Conservation (phyloP, 2,113 vertebrate genomes). For the Indri indri region DNA sequence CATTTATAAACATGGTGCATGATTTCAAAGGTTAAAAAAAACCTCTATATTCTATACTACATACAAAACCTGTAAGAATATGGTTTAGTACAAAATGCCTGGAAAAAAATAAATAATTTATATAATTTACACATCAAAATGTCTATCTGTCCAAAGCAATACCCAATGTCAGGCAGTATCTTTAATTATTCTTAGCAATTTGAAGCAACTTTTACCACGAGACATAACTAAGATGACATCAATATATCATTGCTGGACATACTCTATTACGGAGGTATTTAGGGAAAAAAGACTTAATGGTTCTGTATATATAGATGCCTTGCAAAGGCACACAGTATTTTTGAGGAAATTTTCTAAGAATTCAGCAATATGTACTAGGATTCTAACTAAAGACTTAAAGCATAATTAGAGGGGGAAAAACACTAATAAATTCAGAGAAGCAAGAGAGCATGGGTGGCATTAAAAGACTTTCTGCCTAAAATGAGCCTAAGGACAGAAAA, state of each 20-base stretch:
- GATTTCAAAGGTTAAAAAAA: neutral
- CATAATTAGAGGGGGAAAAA: neutral
- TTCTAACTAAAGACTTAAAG: neutral
- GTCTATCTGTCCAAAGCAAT: conserved; percentile 6
- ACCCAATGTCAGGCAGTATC: neutral
- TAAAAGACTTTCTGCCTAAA: neutral
- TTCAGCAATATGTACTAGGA: neutral
- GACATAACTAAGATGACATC: neutral
- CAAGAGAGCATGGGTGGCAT: neutral
- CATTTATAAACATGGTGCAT: neutral
- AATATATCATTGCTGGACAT: neutral
- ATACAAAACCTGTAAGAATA: neutral
- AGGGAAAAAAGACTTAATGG: neutral
- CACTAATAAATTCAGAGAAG: neutral
- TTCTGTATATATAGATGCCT: neutral
- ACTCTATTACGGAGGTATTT: neutral
- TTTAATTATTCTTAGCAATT: neutral
- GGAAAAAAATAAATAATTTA: neutral
- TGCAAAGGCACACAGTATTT: neutral
- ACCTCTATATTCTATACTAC: neutral
- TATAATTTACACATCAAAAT: conserved; percentile 28
- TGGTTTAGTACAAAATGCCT: neutral
- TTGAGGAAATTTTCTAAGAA: neutral
- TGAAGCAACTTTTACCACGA: neutral
- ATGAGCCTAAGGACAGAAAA: neutral